Conservation (phyloP, 1,140 invertebrate species). For the Zaprionus inermis region DNA sequence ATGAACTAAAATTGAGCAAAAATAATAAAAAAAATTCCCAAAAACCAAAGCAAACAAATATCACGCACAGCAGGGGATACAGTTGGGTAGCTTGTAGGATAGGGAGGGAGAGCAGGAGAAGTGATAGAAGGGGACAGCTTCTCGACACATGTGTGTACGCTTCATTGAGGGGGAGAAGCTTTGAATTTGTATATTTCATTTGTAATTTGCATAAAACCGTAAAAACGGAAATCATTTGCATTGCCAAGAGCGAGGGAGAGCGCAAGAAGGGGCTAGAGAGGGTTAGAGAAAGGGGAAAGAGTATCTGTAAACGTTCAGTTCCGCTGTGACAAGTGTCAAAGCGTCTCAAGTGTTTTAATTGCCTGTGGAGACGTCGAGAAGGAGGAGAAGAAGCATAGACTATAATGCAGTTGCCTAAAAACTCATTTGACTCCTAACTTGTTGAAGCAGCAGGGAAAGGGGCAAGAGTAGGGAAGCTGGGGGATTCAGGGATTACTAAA, state of each 20-base stretch:
- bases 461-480: no score
- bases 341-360: constrained; percentile 49
- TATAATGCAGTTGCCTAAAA: constrained; percentile 16
- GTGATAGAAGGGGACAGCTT: not conserved
- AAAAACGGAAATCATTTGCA: constrained; percentile 51
- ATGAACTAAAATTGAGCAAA: constrained; percentile 27
- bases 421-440: constrained; percentile 29
- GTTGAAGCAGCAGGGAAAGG: not conserved
- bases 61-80: constrained; percentile 20
- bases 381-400: not conserved
- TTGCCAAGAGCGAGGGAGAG: not conserved
- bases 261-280: not conserved
- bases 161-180: constrained; percentile 16
- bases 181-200: constrained; percentile 31
- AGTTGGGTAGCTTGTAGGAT: no score
- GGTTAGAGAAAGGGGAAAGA: not conserved
- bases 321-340: constrained; percentile 30
- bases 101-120: not conserved
- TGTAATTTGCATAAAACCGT: constrained; percentile 37
- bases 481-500: not conserved
- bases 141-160: constrained; percentile 17
- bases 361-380: not conserved
- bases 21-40: not conserved
- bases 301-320: constrained; percentile 15
- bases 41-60: constrained; percentile 31